phyloP scores from a whole-genome alignment of 2,113 vertebrate species.

The Sciurus niger region DNA sequence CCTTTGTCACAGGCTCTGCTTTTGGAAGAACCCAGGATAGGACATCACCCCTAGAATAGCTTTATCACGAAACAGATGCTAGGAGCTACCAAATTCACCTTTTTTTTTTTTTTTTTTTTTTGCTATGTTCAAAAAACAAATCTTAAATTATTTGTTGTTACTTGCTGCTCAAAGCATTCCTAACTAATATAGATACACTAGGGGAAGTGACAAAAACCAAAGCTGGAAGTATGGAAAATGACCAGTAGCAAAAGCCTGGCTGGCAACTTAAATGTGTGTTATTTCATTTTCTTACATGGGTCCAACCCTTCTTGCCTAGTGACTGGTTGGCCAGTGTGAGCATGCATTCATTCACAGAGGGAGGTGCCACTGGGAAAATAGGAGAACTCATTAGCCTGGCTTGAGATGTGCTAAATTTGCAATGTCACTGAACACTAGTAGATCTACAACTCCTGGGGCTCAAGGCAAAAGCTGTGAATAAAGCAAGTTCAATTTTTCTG shows the following conservation, averaged over 20 bases:
- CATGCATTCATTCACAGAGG: not conserved
- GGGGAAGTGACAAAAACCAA: not conserved
- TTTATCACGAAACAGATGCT: not conserved
- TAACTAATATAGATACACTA: not conserved
- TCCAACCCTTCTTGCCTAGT: not conserved
- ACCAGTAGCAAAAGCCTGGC: not conserved
- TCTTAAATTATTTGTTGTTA: slow-evolving; percentile 26
- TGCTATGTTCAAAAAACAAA: not conserved
- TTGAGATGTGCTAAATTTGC: not conserved
- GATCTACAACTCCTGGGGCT: not conserved
- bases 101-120: not conserved
- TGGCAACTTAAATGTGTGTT: not conserved
- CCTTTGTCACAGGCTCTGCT: not conserved
- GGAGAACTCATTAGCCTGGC: not conserved
- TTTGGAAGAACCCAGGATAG: not conserved
- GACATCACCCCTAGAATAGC: not conserved
- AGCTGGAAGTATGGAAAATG: not conserved
- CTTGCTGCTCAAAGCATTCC: slow-evolving; percentile 33
- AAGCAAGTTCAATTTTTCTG: slow-evolving; percentile 30
- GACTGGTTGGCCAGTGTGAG: not conserved
- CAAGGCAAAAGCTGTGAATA: not conserved
- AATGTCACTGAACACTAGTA: not conserved
- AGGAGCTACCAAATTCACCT: not conserved
- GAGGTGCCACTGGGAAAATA: not conserved
- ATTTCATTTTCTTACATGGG: slow-evolving; percentile 3